Conservation (phyloP, 1,140 invertebrate species). For the Pseudomyrmex sp. region DNA sequence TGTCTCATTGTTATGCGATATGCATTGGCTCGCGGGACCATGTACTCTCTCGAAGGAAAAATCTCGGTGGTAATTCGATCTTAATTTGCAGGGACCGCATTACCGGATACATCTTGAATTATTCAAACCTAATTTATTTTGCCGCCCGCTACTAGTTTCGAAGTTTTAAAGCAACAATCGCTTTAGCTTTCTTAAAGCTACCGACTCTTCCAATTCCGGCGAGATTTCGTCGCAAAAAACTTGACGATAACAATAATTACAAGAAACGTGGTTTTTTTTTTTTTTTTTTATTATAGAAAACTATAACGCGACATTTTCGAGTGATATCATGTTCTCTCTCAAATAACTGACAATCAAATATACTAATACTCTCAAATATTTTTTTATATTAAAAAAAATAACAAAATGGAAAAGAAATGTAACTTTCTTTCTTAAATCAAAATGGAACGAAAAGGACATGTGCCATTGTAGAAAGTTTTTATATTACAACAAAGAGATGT, state of each 20-base stretch:
- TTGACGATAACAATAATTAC: neutral
- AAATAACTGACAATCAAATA: no score
- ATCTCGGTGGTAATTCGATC: constrained; percentile 46
- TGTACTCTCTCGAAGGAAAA: constrained; percentile 26
- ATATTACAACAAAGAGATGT: constrained; percentile 33
- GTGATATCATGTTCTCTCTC: no score
- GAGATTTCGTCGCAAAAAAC: neutral
- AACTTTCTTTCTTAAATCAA: constrained; percentile 9
- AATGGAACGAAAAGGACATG: constrained; percentile 32
- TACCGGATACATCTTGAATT: constrained; percentile 54
- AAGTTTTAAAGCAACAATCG: constrained; percentile 58
- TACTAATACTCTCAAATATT: no score
- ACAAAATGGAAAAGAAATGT: neutral
- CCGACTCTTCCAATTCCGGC: constrained; percentile 19
- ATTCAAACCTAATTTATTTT: constrained; percentile 61
- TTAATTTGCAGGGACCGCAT: constrained; percentile 47
- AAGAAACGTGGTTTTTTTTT: neutral
- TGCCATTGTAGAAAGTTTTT: constrained; percentile 10
- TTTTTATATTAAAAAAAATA: no score
- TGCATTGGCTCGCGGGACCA: neutral
- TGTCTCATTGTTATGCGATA: neutral
- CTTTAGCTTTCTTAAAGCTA: constrained; percentile 39
- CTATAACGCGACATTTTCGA: no score
- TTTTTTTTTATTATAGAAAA: no score
- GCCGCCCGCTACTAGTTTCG: constrained; percentile 13